Evolutionary conservation across 2,797 vertebrate species (phyloP), one percentile per base, ranked within the genome.

Genomic region (Scleropages formosus): DNA sequence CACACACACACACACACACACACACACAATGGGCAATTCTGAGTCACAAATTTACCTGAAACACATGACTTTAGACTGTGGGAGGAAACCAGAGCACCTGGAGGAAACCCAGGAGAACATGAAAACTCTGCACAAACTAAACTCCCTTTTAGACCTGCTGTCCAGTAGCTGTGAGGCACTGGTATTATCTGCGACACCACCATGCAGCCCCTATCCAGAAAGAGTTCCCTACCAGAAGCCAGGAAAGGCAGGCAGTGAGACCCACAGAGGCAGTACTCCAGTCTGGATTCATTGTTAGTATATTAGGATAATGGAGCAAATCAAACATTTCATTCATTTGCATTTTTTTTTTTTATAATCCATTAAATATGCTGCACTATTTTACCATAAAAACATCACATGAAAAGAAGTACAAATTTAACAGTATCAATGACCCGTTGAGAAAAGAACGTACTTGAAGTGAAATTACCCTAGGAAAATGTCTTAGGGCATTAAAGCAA

Each of bases 291-390:
- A 63, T 26, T 16, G 26, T 63, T 47, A 39, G 53, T 62, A 49
- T 66, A 71, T 73, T 69, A 16, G 39, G 22, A 74, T 78, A 74
- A 78, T 44, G 53, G 11, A n/a, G 71, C 73, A 39, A 64, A 69
- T 77, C 56, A 80, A 53, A 76, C 59, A 74, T 47, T 4, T 58
- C n/a, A 77, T 75, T 82, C n/a, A 79, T 77, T 82, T 77, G 31
- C 81, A 80, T 78, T 58, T 60, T 27, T 63, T 73, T 62, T 75
- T n/a, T n/a, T 81, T 72, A 78, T 9, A 59, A 75, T 61, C 56
- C 74, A 68, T 75, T 75, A 67, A 59, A 61, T n/a, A 13, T 22
- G 49, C 44, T 8, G 66, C 47, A 53, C 27, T 70, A 18, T 47
- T 31, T 22, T 70, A 60, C 10, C 4, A 9, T 16, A 1, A 24